A percentile compares a stretch with the other conserved stretches of the same genome.
Evolutionary conservation across 2,113 vertebrate species (phyloP).

Genomic region (Rhinolophus ferrumequinum): DNA sequence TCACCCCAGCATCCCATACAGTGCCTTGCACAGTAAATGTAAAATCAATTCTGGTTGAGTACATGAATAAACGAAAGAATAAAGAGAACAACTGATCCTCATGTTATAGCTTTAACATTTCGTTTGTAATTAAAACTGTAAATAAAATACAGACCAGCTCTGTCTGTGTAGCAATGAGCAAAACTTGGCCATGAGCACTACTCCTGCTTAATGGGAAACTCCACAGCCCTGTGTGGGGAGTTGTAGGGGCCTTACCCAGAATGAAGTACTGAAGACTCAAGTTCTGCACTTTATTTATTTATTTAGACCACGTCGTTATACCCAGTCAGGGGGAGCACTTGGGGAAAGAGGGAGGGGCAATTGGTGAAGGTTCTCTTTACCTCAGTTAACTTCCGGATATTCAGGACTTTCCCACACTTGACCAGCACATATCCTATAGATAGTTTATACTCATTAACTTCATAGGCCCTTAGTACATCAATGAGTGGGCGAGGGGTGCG

Average conservation of each 20-base stretch:
- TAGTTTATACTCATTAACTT: neutral
- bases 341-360: too few relatives aligned
- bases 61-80: neutral
- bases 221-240: rapidly evolving
- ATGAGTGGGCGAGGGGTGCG: neutral
- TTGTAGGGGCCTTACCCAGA: neutral
- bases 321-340: too few relatives aligned
- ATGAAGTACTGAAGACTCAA: neutral
- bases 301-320: neutral
- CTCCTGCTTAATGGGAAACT: neutral
- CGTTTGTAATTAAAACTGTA: neutral
- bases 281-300: neutral
- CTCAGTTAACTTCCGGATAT: neutral
- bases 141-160: neutral
- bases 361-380: neutral
- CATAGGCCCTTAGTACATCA: neutral
- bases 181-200: neutral
- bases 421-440: too few relatives aligned
- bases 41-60: neutral
- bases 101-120: neutral
- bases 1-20: neutral
- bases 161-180: neutral
- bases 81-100: neutral
- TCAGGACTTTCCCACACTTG: neutral
- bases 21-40: neutral